Percentiles rank a stretch among this genome's conserved stretches.
These are phyloP conservation scores for Hucho hucho DNA, from an alignment of 2,113 vertebrate genomes.

Conservation along the genomic window DNA sequence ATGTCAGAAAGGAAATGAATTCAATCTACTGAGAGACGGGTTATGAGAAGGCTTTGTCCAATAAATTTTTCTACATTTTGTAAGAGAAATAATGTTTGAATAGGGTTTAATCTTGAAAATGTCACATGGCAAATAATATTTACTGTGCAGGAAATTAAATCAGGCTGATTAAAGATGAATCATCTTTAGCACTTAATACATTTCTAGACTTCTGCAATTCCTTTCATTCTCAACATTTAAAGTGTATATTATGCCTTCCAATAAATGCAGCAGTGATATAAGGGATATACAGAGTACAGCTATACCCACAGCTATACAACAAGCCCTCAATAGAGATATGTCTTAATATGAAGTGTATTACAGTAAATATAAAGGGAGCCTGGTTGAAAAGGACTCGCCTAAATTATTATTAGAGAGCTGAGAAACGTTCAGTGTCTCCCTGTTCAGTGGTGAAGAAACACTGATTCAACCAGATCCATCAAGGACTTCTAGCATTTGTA, in stretches of 20 bases:
- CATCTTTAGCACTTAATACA: not conserved
- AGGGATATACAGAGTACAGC: not conserved
- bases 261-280: not conserved
- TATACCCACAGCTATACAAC: not conserved
- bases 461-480: not conserved
- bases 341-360: slow-evolving; percentile 14
- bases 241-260: not conserved
- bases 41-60: not conserved
- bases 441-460: not conserved
- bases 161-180: not conserved
- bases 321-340: not conserved
- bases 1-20: not conserved
- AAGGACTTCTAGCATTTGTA: slow-evolving; percentile 18
- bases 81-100: not conserved
- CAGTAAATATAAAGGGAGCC: not conserved
- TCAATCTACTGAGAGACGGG: not conserved
- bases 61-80: not conserved
- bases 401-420: not conserved
- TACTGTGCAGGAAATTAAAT: not conserved
- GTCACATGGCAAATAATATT: not conserved
- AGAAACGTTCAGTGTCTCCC: not conserved
- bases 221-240: not conserved
- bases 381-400: not conserved
- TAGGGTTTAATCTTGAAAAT: not conserved
- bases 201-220: not conserved